A percentile compares a stretch with the other conserved stretches of the same genome.
Conservation (phyloP, 2,888 invertebrate genomes). For the Epirrhoe alternata region DNA sequence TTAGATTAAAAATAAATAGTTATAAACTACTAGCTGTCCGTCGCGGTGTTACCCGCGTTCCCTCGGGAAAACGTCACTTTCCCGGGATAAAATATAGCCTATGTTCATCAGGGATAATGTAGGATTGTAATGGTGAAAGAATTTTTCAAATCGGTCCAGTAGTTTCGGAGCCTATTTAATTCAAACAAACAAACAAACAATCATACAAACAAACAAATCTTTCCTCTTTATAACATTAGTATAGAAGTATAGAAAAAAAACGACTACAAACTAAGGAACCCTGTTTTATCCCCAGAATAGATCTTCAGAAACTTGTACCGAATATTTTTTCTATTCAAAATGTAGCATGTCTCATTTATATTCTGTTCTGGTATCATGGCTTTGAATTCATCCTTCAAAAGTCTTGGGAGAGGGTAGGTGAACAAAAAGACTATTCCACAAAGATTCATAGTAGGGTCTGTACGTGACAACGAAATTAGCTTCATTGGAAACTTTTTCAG, state of each 20-base stretch:
- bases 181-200: too few species aligned
- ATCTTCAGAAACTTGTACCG: neutral
- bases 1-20: too few species aligned
- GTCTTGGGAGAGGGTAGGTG: neutral
- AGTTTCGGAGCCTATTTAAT: too few species aligned
- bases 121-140: too few species aligned
- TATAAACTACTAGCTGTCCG: too few species aligned
- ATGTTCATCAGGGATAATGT: neutral
- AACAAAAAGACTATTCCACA: constrained; percentile 3
- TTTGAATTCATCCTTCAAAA: constrained; percentile 15
- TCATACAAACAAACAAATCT: too few species aligned
- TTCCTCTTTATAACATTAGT: too few species aligned
- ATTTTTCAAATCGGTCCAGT: too few species aligned
- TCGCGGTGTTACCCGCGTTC: too few species aligned
- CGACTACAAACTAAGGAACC: neutral
- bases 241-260: neutral
- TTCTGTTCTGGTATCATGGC: constrained; percentile 4
- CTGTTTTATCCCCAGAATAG: neutral
- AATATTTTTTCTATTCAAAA: constrained; percentile 15
- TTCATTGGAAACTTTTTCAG: neutral
- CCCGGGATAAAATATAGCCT: too few species aligned
- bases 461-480: constrained; percentile 5
- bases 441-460: constrained; percentile 4
- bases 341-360: constrained; percentile 11
- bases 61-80: too few species aligned